Base-by-base conservation (phyloP, 1,140 invertebrate genomes). In the Philopotamus ludificatus region DNA sequence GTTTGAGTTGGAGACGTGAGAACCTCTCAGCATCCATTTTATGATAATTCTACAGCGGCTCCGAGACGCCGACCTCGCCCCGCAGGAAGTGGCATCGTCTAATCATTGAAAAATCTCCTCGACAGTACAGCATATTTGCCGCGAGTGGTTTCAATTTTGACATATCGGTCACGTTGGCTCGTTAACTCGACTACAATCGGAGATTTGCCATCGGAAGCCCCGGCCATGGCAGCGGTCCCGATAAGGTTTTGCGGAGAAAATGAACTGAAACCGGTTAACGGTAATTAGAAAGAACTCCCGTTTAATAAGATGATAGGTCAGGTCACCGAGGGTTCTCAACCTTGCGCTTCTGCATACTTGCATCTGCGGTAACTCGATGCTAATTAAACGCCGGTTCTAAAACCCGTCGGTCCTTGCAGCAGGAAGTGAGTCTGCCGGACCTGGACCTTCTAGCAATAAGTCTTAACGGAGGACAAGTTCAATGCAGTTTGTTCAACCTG, bases 401-500 rank as follows among this genome's bases (percentile, higher is more conserved):
- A 44, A 44, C n/a, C n/a, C n/a, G n/a, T n/a, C 42, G 42, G 42
- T 22, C 49, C 18, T n/a, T 51, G n/a, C n/a, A 12, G 26, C 28
- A 55, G 51, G 51, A 55, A 55, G 51, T 25, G 51, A 49, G 22
- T 49, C 47, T 4, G 12, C 28, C 12, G 28, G 28, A 34, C 28
- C 28, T 34, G 4, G 28, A n/a, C 22, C 47, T n/a, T 54, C 51
- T 3, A 2, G 44, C 18, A 47, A 47, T 47, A 16, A 16, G 18
- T 47, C 44, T 47, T 47, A 47, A 47, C 20, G 39, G 55, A 20
- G 16, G 55, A 58, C 55, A 58, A 58, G 55, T 58, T 58, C 55
- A 58, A 42, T 20, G 25, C 55, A 58, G 55, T 58, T 58, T 58
- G 39, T 58, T 58, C 55, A 58, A 58, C 55, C 55, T 58, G 1